Percentiles rank a stretch among this genome's conserved stretches.
phyloP scores from a whole-genome alignment of 2,888 invertebrate genomes.

The Ypsolopha scabrella region DNA sequence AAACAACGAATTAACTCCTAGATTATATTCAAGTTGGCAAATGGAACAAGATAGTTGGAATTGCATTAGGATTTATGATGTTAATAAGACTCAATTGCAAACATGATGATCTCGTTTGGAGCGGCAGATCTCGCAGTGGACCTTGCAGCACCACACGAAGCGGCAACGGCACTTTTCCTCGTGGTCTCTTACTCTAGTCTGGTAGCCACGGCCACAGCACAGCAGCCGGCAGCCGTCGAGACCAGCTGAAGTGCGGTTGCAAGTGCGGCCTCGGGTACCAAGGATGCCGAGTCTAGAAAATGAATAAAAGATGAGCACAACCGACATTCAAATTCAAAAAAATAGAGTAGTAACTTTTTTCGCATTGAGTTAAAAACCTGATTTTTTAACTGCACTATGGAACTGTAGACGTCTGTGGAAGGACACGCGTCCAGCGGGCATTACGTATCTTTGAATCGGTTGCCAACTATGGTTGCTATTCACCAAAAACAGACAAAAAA shows the following conservation, averaged over 20 bases:
- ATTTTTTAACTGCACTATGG: too few relatives aligned
- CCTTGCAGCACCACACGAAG: slow-evolving; percentile 93
- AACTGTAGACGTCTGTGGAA: too few relatives aligned
- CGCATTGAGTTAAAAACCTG: too few relatives aligned
- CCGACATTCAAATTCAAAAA: background rate
- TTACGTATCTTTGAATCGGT: too few relatives aligned
- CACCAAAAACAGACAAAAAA: too few relatives aligned
- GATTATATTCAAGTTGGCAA: background rate
- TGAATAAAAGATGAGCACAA: slow-evolving; percentile 2
- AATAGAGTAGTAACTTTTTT: too few relatives aligned
- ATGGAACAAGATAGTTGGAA: background rate
- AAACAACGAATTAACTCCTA: background rate
- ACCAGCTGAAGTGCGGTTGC: slow-evolving; percentile 87
- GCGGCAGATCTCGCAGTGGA: slow-evolving; percentile 86
- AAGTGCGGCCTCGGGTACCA: slow-evolving; percentile 85
- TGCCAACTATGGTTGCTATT: too few relatives aligned
- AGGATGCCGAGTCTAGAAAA: slow-evolving; percentile 78
- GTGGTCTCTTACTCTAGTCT: slow-evolving; percentile 84
- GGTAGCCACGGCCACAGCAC: slow-evolving; percentile 91
- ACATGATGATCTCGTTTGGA: slow-evolving; percentile 85
- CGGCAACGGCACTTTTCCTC: slow-evolving; percentile 90
- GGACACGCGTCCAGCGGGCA: too few relatives aligned
- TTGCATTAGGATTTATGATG: too few relatives aligned
- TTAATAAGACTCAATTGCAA: slow-evolving; percentile 74
- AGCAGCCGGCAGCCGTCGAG: slow-evolving; percentile 88